A percentile compares a stretch with the other conserved stretches of the same genome.
These are phyloP conservation scores for Gephyroberyx darwinii DNA, from an alignment of 2,797 vertebrate genomes.

Conservation along the genomic window DNA sequence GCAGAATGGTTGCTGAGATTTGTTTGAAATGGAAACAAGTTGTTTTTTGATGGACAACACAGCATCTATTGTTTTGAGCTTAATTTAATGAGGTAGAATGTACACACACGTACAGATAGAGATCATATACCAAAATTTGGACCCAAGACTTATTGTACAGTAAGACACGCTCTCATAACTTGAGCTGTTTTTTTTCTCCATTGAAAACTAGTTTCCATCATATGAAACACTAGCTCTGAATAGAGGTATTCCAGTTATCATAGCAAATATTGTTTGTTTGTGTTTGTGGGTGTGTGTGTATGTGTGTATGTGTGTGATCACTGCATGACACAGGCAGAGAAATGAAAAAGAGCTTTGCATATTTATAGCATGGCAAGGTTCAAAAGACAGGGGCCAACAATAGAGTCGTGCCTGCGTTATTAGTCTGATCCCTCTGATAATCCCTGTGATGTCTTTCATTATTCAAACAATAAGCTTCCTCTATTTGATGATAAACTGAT, in stretches of 20 bases:
- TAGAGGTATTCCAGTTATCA: no score
- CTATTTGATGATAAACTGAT: constrained; percentile 4
- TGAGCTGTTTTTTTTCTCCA: neutral
- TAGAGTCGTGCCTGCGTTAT: constrained; percentile 4
- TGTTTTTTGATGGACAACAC: neutral
- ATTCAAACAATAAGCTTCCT: constrained; percentile 33
- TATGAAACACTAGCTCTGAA: neutral
- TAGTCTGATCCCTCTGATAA: constrained; percentile 28
- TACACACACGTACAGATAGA: neutral
- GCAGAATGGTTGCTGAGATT: constrained; percentile 24
- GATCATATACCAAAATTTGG: neutral
- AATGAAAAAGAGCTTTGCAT: constrained; percentile 18
- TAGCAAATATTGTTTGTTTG: neutral
- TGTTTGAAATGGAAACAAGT: constrained; percentile 36
- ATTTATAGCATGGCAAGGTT: constrained; percentile 22
- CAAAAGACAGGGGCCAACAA: constrained; percentile 21
- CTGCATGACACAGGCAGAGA: neutral
- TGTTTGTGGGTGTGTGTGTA: neutral
- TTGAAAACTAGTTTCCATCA: neutral
- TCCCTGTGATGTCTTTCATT: constrained; percentile 4
- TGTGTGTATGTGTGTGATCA: neutral
- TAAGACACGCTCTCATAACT: no score
- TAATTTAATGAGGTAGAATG: neutral
- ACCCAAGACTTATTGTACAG: no score
- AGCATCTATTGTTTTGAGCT: neutral